Percentiles rank a stretch among this genome's conserved stretches.
These are phyloP conservation scores for Eulemur rufifrons DNA, from an alignment of 2,113 vertebrate species.

Conservation along the genomic window DNA sequence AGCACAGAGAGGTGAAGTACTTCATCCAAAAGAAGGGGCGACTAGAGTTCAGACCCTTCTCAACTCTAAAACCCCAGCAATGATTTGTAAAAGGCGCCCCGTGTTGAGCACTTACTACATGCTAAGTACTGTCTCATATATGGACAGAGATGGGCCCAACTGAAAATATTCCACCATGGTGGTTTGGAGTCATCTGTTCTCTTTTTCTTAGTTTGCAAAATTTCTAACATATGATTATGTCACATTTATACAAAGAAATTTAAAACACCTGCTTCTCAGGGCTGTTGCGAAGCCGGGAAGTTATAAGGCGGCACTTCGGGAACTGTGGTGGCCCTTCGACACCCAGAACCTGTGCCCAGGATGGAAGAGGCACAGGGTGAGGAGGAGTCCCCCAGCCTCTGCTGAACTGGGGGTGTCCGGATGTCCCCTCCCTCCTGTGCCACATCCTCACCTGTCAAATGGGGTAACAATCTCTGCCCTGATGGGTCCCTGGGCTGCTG, in stretches of 20 bases:
- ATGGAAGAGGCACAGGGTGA: fast-evolving
- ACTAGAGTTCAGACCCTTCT: neutral
- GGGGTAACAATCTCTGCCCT: neutral
- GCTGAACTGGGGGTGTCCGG: neutral
- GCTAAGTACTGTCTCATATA: neutral
- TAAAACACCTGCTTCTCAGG: neutral
- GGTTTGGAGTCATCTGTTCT: neutral
- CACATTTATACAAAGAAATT: neutral
- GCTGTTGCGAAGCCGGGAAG: neutral
- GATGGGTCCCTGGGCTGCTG: neutral
- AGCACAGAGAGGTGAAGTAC: neutral
- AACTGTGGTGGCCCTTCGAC: neutral
- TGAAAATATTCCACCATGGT: neutral
- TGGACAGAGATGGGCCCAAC: neutral
- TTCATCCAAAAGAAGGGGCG: neutral
- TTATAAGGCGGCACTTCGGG: neutral
- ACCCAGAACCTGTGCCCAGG: neutral
- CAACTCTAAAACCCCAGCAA: neutral
- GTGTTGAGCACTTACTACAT: neutral
- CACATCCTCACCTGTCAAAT: neutral
- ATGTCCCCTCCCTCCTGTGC: neutral
- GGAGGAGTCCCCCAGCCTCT: neutral
- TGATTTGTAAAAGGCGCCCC: neutral
- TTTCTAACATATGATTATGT: neutral
- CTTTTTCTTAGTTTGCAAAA: neutral